These are phyloP conservation scores for Crenuchus spilurus DNA, from an alignment of 2,797 vertebrate genomes.

Conservation along the genomic window DNA sequence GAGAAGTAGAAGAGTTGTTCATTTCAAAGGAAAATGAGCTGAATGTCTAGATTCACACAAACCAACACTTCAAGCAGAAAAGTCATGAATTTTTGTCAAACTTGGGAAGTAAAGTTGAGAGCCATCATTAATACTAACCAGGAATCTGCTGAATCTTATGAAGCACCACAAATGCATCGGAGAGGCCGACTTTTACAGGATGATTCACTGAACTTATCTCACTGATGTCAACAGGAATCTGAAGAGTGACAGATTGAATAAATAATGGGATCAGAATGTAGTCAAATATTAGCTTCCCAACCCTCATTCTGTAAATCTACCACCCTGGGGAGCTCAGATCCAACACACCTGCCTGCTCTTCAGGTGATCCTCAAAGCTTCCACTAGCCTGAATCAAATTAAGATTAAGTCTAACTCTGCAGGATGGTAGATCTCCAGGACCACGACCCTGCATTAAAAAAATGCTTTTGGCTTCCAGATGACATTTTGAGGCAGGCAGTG, in stretches of 20 bases:
- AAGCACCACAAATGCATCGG: constrained; percentile 94
- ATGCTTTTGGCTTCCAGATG: no score
- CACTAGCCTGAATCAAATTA: no score
- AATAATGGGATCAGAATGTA: neutral
- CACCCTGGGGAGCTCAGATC: no score
- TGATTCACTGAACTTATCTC: constrained; percentile 88
- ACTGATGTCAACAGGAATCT: constrained; percentile 86
- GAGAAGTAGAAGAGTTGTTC: neutral
- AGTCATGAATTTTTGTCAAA: neutral
- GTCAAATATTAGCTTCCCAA: no score
- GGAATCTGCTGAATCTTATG: constrained; percentile 94
- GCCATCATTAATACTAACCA: constrained; percentile 71
- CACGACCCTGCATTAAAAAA: no score
- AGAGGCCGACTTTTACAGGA: constrained; percentile 94
- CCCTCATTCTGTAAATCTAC: no score
- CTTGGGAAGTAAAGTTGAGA: neutral
- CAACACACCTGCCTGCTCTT: no score
- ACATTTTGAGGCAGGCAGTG: no score
- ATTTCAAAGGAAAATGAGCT: neutral
- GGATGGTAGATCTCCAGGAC: no score
- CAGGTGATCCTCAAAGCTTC: no score
- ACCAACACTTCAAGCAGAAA: neutral
- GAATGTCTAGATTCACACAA: neutral
- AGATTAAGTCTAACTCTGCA: no score
- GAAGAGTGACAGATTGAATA: constrained; percentile 35